Base-by-base conservation (phyloP, 2,888 invertebrate genomes). In the Limnephilus marmoratus region DNA sequence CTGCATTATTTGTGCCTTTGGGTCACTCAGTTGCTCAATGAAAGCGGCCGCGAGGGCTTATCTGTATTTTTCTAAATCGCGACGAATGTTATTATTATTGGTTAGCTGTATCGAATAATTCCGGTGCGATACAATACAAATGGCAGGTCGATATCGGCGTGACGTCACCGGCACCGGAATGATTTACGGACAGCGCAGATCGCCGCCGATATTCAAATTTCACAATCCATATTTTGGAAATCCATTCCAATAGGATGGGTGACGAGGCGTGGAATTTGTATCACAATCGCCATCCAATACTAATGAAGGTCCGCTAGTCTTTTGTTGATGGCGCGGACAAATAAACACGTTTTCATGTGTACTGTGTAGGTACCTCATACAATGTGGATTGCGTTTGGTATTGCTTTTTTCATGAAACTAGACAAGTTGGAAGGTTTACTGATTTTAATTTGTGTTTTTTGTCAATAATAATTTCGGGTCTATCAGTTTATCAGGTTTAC, bases 81-180 rank as follows among this genome's bases (percentile, higher is more conserved):
- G 24, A 68, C 68, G 24, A 24, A 68, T 68, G 68, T 68, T 68
- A 68, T 68, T 68, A 45, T 12, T 45, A 68, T 68, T 68, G 68
- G 68, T 68, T 68, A 68, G 18, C n/a, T 5, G 13, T 31, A 34
- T 83, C 34, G 83, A 34, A 83, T 37, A 18, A 37, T 83, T 31
- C 83, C 37, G 37, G 83, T 41, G 9, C 24, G 83, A 68, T 68
- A 37, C 37, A 83, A 83, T 83, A 41, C 18, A 9, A 34, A 82
- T 82, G 82, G 82, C 34, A 34, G 34, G 82, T 68, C 82, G 34
- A 31, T 31, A 82, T 34, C 82, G 37, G 5, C 24, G 34, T 83
- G 83, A 83, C 37, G 83, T 83, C 83, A 37, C 83, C 37, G 83
- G 34, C 9, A 68, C 68, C 68, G 68, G 68, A 68, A 83, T 83